Conservation (phyloP, 2,113 vertebrate genomes). For the Alligator sinensis region DNA sequence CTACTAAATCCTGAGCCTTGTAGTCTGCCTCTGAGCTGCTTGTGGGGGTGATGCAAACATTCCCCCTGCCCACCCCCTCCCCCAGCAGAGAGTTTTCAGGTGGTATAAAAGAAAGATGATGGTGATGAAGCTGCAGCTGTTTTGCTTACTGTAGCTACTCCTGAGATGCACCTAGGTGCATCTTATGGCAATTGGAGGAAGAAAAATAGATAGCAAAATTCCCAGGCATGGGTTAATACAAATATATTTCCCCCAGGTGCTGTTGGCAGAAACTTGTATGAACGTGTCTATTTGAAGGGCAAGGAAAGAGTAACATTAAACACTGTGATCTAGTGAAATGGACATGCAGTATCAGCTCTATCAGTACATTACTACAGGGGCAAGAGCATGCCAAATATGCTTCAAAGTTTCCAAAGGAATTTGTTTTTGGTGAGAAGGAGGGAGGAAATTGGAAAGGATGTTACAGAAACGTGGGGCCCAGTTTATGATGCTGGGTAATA, state of each 20-base stretch:
- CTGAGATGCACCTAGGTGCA: accelerated
- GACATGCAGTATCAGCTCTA: background rate
- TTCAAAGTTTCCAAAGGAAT: constrained; percentile 16
- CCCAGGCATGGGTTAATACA: background rate
- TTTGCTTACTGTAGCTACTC: background rate
- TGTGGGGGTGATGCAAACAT: background rate
- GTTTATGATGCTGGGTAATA: background rate
- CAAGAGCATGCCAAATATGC: background rate
- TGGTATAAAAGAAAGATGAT: background rate
- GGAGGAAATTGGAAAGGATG: background rate
- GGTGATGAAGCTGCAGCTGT: background rate
- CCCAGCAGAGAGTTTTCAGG: too few species aligned
- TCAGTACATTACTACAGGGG: background rate
- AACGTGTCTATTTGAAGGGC: background rate
- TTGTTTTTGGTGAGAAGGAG: background rate
- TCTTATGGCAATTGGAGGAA: background rate
- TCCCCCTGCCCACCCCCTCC: background rate
- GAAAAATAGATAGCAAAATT: background rate
- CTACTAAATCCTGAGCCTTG: background rate
- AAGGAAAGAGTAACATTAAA: background rate
- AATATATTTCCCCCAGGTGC: background rate
- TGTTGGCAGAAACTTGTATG: background rate
- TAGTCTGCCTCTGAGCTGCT: background rate
- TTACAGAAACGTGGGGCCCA: background rate
- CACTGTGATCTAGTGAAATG: background rate